A percentile compares a stretch with the other conserved stretches of the same genome.
Evolutionary conservation across 2,113 vertebrate genomes (phyloP).

Genomic region (Catagonus wagneri): DNA sequence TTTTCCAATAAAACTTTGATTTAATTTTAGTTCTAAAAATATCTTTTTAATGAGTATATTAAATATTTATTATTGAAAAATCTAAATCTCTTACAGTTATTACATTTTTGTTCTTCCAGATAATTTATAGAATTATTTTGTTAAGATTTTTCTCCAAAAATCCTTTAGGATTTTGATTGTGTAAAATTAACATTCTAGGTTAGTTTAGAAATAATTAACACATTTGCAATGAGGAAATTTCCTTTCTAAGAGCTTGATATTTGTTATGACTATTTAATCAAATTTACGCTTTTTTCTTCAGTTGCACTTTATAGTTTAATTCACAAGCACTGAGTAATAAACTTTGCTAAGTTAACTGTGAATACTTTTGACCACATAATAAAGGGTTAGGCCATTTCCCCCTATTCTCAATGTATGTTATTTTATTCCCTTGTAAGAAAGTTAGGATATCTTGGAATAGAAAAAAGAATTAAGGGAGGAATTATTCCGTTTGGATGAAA

Average conservation of each 20-base stretch:
- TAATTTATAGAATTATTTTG: background rate
- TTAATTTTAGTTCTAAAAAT: conserved; percentile 1
- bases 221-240: background rate
- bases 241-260: background rate
- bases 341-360: background rate
- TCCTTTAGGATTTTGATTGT: background rate
- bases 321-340: background rate
- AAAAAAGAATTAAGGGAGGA: background rate
- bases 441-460: background rate
- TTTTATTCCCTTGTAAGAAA: background rate
- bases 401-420: background rate
- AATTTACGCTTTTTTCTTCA: background rate
- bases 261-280: background rate
- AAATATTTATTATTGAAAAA: background rate
- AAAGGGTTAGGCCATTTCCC: background rate
- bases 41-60: background rate
- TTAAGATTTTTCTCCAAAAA: background rate
- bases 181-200: background rate
- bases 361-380: background rate
- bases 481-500: background rate
- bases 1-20: background rate
- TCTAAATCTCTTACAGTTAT: background rate
- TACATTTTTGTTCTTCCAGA: background rate
- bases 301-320: background rate
- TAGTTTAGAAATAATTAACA: conserved; percentile 10